These are phyloP conservation scores for Cephus runcator DNA, from an alignment of 2,888 invertebrate species.

Conservation along the genomic window DNA sequence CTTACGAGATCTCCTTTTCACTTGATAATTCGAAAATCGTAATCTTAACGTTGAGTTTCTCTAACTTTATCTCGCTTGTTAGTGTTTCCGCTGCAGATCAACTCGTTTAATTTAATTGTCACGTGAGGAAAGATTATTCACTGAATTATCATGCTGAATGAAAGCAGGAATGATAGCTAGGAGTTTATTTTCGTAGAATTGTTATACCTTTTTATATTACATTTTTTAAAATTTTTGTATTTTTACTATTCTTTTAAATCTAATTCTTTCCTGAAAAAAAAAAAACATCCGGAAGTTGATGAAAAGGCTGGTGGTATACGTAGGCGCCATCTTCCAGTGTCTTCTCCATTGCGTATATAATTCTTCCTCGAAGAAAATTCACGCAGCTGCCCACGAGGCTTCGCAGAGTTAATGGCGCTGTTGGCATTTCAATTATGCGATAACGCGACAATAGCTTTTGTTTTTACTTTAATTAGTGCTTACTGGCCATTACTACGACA, in stretches of 20 bases:
- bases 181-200: background rate
- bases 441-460: slow-evolving; percentile 31
- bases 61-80: background rate
- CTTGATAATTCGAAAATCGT: background rate
- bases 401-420: background rate
- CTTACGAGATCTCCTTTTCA: background rate
- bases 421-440: slow-evolving; percentile 31
- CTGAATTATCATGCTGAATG: background rate
- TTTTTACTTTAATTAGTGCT: slow-evolving; percentile 24
- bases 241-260: background rate
- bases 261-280: background rate
- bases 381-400: background rate
- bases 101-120: background rate
- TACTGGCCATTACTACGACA: slow-evolving; percentile 11
- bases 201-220: background rate
- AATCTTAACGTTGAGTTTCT: background rate
- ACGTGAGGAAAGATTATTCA: background rate
- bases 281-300: background rate
- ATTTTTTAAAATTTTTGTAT: background rate
- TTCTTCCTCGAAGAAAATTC: background rate
- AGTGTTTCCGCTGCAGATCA: background rate
- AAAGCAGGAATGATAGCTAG: background rate
- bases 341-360: background rate
- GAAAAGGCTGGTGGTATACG: background rate
- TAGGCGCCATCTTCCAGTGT: background rate